Base-by-base conservation (phyloP, 2,113 vertebrate species). In the Bubalus kerabau region DNA sequence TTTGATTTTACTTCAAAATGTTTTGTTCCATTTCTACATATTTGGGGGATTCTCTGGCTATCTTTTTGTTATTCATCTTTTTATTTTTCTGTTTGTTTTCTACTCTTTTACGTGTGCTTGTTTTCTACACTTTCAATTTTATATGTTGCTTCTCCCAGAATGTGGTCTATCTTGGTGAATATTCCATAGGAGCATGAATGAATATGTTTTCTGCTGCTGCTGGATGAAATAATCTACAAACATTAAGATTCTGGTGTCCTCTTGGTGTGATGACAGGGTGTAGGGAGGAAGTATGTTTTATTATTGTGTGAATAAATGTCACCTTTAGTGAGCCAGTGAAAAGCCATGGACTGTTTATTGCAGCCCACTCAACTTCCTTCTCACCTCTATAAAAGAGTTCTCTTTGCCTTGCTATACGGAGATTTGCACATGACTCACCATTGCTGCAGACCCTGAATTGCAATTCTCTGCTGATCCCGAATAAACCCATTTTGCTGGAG, bases 241-340 rank as follows among this genome's bases (percentile, higher is more conserved):
- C 23, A 32, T 14, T 9, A 13, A 24, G 4, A 30, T 32, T 21
- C n/a, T 85, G 26, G 13, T 59, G 19, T 28, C 52, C 52, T 50
- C 3, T 43, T 23, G 6, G 32, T 26, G n/a, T 52, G 24, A n/a
- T 30, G 17, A 2, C 0, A 46, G 56, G 17, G 17, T 7, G 13
- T 5, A 3, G 7, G 54, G 23, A 74, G 3, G 24, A n/a, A 13
- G 1, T 26, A 1, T 32, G 2, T 6, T 46, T 82, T 46, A 5
- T 11, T 28, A 11, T 19, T 28, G 30, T 59, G 26, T 95, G 28
- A 43, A 54, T n/a, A 12, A 43, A 6, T 59, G 32, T 36, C 54
- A 62, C 40, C 24, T 40, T 17, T 16, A 40, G 16, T 19, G 9
- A 76, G 64, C 48, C 30, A 81, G 30, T n/a, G 30, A 54, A 82